phyloP scores from a whole-genome alignment of 2,888 invertebrate species.

The Athalia cordata region DNA sequence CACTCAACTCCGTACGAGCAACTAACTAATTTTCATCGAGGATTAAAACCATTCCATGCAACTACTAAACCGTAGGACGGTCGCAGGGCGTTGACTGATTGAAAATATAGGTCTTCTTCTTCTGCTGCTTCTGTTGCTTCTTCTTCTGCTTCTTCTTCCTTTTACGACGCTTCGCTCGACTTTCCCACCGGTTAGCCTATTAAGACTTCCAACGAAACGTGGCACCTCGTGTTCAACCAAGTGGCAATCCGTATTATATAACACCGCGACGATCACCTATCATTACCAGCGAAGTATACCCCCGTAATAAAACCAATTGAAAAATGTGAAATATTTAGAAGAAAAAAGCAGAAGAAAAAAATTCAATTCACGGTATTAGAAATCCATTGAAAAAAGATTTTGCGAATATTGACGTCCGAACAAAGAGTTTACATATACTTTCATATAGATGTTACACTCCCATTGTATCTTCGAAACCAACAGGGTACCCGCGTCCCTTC shows the following conservation, averaged over 20 bases:
- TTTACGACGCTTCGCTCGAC: no score
- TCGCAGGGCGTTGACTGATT: neutral
- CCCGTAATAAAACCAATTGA: no score
- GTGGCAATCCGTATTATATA: conserved; percentile 2
- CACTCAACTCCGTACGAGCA: conserved; percentile 21
- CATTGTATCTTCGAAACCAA: neutral
- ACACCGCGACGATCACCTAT: neutral
- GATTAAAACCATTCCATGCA: conserved; percentile 12
- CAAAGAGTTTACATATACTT: neutral
- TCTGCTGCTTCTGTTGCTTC: neutral
- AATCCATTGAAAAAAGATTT: neutral
- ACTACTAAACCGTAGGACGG: neutral
- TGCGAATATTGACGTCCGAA: neutral
- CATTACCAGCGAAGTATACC: neutral
- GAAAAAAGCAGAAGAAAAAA: neutral
- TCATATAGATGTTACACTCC: neutral
- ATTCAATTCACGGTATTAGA: neutral
- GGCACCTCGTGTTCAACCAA: conserved; percentile 20
- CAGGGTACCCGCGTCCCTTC: neutral
- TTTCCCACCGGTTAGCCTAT: no score
- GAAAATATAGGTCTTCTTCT: conserved; percentile 8
- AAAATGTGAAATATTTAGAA: no score
- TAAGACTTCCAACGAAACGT: neutral
- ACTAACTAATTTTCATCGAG: conserved; percentile 25
- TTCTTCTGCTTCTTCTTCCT: neutral